Percentiles rank a stretch among this genome's conserved stretches.
Evolutionary conservation across 2,888 invertebrate species (phyloP).

Genomic region (Pimpla rufipes): DNA sequence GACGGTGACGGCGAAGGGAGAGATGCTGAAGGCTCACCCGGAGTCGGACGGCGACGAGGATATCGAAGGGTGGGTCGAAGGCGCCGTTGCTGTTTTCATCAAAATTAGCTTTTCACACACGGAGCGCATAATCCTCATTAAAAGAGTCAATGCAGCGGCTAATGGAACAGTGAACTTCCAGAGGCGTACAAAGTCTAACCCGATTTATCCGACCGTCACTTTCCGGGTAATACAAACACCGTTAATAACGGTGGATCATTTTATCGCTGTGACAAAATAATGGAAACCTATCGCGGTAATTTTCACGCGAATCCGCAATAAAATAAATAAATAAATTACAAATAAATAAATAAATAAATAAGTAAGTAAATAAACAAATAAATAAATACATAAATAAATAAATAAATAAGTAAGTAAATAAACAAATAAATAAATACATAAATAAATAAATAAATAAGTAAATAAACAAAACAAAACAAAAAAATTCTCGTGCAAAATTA

Average conservation of each 20-base stretch:
- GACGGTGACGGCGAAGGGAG: slow-evolving; percentile 90
- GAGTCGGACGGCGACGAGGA: slow-evolving; percentile 88
- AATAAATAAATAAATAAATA: too few relatives aligned
- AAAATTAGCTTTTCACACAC: neutral
- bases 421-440: too few relatives aligned
- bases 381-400: too few relatives aligned
- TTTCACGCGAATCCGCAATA: neutral
- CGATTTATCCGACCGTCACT: neutral
- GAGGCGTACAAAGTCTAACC: neutral
- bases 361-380: too few relatives aligned
- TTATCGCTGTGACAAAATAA: too few relatives aligned
- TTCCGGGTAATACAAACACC: neutral
- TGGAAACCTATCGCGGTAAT: neutral
- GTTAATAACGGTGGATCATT: neutral
- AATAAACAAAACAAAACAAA: too few relatives aligned
- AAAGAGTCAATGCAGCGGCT: neutral
- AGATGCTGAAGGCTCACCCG: slow-evolving; percentile 87
- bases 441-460: too few relatives aligned
- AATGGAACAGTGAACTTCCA: neutral
- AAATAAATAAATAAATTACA: too few relatives aligned
- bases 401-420: too few relatives aligned
- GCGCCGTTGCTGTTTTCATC: neutral
- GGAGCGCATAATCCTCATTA: slow-evolving; percentile 1
- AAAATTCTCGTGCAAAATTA: neutral
- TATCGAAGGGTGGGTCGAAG: slow-evolving; percentile 88